Evolutionary conservation across 2,113 vertebrate species (phyloP).

Genomic region (Coptodon bakossiorum): DNA sequence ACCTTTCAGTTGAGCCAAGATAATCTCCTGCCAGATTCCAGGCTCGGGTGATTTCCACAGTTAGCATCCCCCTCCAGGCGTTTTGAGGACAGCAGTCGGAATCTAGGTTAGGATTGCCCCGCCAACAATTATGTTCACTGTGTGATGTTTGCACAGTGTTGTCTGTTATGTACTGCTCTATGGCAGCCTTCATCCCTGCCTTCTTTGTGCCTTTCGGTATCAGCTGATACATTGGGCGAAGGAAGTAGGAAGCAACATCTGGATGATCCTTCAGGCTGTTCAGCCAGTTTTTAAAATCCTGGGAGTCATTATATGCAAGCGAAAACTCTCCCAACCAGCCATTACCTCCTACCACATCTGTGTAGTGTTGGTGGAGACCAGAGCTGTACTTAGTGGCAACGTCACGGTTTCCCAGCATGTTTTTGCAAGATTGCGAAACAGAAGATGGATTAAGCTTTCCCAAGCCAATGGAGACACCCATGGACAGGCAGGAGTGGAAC

Average conservation of each 20-base stretch:
- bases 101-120: not conserved
- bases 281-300: not conserved
- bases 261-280: constrained; percentile 7
- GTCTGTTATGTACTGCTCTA: constrained; percentile 11
- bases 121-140: too few species aligned
- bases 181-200: constrained; percentile 1
- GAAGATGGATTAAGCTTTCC: not conserved
- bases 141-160: not conserved
- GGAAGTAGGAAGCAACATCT: constrained; percentile 2
- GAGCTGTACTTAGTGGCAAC: not conserved
- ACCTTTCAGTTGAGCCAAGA: not conserved
- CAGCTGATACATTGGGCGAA: constrained; percentile 22
- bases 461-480: constrained; percentile 1
- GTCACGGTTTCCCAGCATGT: not conserved
- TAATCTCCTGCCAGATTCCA: not conserved
- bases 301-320: not conserved
- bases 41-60: not conserved
- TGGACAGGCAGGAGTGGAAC: constrained; percentile 33
- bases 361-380: constrained; percentile 5
- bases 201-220: not conserved
- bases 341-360: constrained; percentile 8
- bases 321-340: constrained; percentile 14
- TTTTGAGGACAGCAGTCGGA: constrained; percentile 4
- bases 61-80: not conserved
- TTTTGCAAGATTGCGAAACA: not conserved